Percentiles rank a stretch among this genome's conserved stretches.
These are phyloP conservation scores for Morpho helenor DNA, from an alignment of 2,888 invertebrate species.

Conservation along the genomic window DNA sequence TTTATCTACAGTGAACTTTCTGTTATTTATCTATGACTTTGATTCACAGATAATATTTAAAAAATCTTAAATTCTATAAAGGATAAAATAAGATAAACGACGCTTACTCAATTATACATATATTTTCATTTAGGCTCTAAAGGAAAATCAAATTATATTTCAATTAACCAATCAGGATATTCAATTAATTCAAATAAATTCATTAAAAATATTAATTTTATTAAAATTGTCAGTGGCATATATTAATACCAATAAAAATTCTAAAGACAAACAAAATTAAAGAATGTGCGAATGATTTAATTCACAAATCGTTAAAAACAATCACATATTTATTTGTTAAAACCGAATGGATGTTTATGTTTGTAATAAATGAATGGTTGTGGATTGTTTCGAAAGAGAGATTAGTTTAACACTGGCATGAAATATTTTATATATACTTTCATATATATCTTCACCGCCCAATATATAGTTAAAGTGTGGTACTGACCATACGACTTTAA, in stretches of 20 bases:
- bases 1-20: too few relatives aligned
- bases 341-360: not conserved
- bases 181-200: not conserved
- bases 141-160: constrained; percentile 3
- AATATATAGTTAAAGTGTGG: too few relatives aligned
- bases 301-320: constrained; percentile 10
- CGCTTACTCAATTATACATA: too few relatives aligned
- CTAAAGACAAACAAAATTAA: constrained; percentile 6
- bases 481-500: too few relatives aligned
- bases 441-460: too few relatives aligned
- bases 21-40: too few relatives aligned
- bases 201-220: not conserved
- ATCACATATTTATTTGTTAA: constrained; percentile 25
- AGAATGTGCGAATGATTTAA: constrained; percentile 2
- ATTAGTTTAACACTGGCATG: constrained; percentile 6
- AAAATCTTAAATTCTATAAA: too few relatives aligned
- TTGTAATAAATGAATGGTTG: constrained; percentile 6
- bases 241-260: not conserved
- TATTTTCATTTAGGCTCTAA: not conserved
- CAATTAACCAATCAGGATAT: not conserved
- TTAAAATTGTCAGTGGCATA: not conserved
- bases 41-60: too few relatives aligned
- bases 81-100: too few relatives aligned
- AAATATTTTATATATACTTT: too few relatives aligned
- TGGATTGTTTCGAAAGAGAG: constrained; percentile 6